Base-by-base conservation (phyloP, 1,140 invertebrate genomes). In the Ectropis grisescens region DNA sequence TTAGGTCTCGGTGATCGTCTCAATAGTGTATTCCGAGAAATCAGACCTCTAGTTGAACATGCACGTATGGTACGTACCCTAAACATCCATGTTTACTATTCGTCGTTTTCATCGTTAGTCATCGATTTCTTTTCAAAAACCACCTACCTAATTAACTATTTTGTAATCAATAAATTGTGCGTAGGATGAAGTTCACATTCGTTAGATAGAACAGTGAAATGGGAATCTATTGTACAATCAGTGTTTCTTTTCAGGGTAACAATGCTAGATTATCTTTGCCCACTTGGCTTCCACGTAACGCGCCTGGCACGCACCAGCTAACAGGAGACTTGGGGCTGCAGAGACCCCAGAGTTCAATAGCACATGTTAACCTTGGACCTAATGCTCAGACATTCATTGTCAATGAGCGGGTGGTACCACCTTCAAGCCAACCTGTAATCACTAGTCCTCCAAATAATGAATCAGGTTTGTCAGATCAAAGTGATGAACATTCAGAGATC, bases 21-120 rank as follows among this genome's bases (percentile, higher is more conserved):
- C 11, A 76, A 75, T 41, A 72, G 47, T 57, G 74, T 81, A 9
- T 71, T 81, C 54, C 69, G 74, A 47, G 76, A 81, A 49, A 79
- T 81, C 10, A 54, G 76, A 33, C 76, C 74, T 2, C 44, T 81
- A 0, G 76, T 81, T 1, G 76, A 79, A 59, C 60, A 81, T 49
- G 74, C 76, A 1, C 57, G 76, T 33, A 78, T 78, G 71, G 76
- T 81, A 61, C 57, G 37, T 36, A 13, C n/a, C n/a, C n/a, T n/a
- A n/a, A n/a, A n/a, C n/a, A n/a, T n/a, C n/a, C n/a, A n/a, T n/a
- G n/a, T n/a, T n/a, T n/a, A n/a, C n/a, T n/a, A n/a, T n/a, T n/a
- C n/a, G n/a, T n/a, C n/a, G n/a, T n/a, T n/a, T n/a, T n/a, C n/a
- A n/a, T n/a, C n/a, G n/a, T n/a, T n/a, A n/a, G n/a, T n/a, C n/a